phyloP scores from a whole-genome alignment of 2,113 vertebrate species.

The Athene noctua region DNA sequence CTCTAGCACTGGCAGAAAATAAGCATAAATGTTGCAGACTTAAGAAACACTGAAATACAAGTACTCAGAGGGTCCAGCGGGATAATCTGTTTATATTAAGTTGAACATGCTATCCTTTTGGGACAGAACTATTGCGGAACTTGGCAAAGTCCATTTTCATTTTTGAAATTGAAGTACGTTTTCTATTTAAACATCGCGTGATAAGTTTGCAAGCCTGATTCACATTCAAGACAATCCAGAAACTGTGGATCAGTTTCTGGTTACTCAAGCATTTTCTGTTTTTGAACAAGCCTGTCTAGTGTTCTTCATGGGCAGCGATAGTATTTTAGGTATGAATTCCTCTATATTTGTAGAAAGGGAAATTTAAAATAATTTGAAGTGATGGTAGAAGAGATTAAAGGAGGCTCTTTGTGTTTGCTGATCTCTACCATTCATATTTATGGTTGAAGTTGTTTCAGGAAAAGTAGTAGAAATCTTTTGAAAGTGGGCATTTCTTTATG shows the following conservation, averaged over 20 bases:
- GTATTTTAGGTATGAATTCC: conserved; percentile 66
- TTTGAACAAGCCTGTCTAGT: conserved; percentile 67
- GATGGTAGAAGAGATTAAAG: conserved; percentile 28
- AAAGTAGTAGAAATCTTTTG: neutral
- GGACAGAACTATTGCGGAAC: conserved; percentile 70
- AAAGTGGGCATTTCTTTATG: conserved; percentile 3
- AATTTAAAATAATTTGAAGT: conserved; percentile 60
- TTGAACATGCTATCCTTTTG: conserved; percentile 75
- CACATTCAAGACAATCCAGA: conserved; percentile 67
- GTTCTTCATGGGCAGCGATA: conserved; percentile 65
- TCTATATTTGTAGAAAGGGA: conserved; percentile 65
- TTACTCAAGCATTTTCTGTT: conserved; percentile 64
- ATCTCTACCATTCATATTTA: conserved; percentile 3
- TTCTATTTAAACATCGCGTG: conserved; percentile 76
- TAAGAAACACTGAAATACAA: conserved; percentile 69
- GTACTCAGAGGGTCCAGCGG: conserved; percentile 65
- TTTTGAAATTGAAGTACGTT: conserved; percentile 71
- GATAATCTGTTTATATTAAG: conserved; percentile 77
- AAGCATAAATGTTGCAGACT: conserved; percentile 63
- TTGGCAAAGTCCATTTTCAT: conserved; percentile 71
- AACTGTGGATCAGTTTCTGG: conserved; percentile 72
- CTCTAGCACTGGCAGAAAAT: conserved; percentile 60
- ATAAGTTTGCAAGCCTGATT: conserved; percentile 73
- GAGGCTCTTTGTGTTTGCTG: conserved; percentile 31
- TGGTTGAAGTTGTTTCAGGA: neutral